A percentile compares a stretch with the other conserved stretches of the same genome.
Conservation (phyloP, 2,113 vertebrate genomes). For the Periophthalmus modestus region DNA sequence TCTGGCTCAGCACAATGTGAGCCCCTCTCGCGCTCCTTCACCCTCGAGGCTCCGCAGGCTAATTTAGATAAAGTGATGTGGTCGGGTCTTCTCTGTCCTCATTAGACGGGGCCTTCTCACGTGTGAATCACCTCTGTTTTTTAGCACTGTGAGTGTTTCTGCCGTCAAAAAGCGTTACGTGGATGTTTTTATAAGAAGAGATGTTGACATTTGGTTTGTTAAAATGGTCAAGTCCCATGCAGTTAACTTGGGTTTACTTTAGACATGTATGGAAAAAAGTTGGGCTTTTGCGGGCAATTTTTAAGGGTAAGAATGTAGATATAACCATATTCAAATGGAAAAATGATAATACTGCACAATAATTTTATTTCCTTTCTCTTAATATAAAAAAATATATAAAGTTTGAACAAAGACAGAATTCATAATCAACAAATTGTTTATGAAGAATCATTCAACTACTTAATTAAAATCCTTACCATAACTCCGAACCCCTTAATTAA, state of each 20-base stretch:
- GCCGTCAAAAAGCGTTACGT: constrained; percentile 33
- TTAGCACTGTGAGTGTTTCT: constrained; percentile 31
- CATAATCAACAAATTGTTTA: too few relatives aligned
- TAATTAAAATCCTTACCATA: too few relatives aligned
- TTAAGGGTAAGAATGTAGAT: neutral
- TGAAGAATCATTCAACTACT: too few relatives aligned
- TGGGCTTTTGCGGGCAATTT: neutral
- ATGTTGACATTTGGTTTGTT: neutral
- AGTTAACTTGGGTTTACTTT: neutral
- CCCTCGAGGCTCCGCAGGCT: constrained; percentile 42
- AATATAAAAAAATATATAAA: too few relatives aligned
- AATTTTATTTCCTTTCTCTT: too few relatives aligned
- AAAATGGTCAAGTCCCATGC: neutral
- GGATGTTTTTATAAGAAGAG: neutral
- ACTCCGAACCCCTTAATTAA: too few relatives aligned
- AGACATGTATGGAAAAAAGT: neutral
- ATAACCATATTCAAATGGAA: too few relatives aligned
- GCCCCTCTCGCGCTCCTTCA: neutral
- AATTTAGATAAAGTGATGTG: constrained; percentile 64
- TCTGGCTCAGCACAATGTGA: constrained; percentile 46
- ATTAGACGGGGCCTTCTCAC: constrained; percentile 41
- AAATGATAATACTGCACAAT: too few relatives aligned
- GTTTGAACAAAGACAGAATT: too few relatives aligned
- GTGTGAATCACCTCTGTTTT: constrained; percentile 53
- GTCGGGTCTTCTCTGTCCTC: constrained; percentile 55